Conservation (phyloP, 2,888 invertebrate genomes). For the Lasioglossum calceatum region DNA sequence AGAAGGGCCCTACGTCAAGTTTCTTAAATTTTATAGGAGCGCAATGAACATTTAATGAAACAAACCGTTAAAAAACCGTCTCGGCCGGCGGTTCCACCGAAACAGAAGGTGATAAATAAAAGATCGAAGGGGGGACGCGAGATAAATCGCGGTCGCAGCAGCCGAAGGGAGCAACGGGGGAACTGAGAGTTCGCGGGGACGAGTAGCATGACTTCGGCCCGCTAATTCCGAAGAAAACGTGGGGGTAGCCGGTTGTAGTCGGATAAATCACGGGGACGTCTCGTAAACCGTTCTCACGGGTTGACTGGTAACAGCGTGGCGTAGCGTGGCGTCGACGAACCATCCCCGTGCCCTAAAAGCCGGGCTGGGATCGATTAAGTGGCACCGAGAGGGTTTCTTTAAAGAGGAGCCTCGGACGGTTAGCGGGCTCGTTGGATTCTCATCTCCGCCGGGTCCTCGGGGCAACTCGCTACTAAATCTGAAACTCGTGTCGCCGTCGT, state of each 20-base stretch:
- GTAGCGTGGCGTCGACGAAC: constrained; percentile 39
- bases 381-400: constrained; percentile 69
- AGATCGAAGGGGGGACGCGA: neutral
- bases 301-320: constrained; percentile 27
- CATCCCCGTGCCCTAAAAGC: constrained; percentile 61
- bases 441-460: constrained; percentile 62
- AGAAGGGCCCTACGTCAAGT: too few species aligned
- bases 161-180: neutral
- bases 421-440: constrained; percentile 67
- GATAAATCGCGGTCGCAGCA: neutral
- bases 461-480: constrained; percentile 66
- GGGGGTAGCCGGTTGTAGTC: constrained; percentile 9
- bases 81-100: neutral
- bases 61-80: too few species aligned
- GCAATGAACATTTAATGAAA: too few species aligned
- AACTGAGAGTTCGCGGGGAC: neutral
- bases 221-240: constrained; percentile 36
- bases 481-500: constrained; percentile 64
- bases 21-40: too few species aligned
- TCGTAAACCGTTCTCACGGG: constrained; percentile 41
- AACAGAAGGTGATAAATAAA: neutral
- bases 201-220: neutral
- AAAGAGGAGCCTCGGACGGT: constrained; percentile 67
- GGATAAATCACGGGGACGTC: constrained; percentile 43
- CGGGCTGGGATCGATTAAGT: constrained; percentile 70